Evolutionary conservation across 2,797 vertebrate species (phyloP).

Genomic region (Urocyon cinereoargenteus): DNA sequence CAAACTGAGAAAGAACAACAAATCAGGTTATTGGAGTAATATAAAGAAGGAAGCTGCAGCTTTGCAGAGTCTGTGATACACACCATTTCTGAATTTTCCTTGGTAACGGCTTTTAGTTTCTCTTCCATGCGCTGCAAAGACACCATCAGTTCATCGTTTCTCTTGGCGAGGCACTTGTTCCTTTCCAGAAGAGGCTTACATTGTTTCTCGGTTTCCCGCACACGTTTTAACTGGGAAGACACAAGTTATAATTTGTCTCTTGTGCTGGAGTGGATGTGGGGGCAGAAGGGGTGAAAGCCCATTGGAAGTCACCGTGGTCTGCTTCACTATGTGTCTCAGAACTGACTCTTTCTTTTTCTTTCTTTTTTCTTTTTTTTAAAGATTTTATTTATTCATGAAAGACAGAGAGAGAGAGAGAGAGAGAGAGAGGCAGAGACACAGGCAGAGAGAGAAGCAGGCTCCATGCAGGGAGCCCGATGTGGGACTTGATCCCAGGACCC

Average conservation of each 20-base stretch:
- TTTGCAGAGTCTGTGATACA: constrained; percentile 72
- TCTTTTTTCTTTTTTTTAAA: too few relatives aligned
- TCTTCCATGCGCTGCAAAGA: constrained; percentile 97
- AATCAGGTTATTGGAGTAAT: background rate
- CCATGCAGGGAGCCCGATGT: too few relatives aligned
- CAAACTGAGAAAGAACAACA: background rate
- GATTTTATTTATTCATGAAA: too few relatives aligned
- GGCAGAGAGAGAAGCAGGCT: too few relatives aligned
- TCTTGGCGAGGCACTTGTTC: constrained; percentile 97
- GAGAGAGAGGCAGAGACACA: too few relatives aligned
- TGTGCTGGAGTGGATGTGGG: background rate
- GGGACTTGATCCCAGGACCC: too few relatives aligned
- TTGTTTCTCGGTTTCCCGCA: constrained; percentile 97
- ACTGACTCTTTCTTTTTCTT: background rate
- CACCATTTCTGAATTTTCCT: constrained; percentile 98
- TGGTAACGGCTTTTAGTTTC: constrained; percentile 94
- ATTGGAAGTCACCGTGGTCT: background rate
- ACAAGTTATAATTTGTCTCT: background rate
- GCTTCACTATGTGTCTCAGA: background rate
- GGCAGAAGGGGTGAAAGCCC: background rate
- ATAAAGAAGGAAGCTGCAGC: background rate
- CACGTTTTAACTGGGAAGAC: constrained; percentile 94
- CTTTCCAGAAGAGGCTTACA: constrained; percentile 98
- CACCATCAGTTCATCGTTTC: constrained; percentile 97
- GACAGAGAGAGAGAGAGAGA: too few relatives aligned